Percentiles rank a stretch among this genome's conserved stretches.
Evolutionary conservation across 2,888 invertebrate genomes (phyloP).

Genomic region (Tipula confusa): DNA sequence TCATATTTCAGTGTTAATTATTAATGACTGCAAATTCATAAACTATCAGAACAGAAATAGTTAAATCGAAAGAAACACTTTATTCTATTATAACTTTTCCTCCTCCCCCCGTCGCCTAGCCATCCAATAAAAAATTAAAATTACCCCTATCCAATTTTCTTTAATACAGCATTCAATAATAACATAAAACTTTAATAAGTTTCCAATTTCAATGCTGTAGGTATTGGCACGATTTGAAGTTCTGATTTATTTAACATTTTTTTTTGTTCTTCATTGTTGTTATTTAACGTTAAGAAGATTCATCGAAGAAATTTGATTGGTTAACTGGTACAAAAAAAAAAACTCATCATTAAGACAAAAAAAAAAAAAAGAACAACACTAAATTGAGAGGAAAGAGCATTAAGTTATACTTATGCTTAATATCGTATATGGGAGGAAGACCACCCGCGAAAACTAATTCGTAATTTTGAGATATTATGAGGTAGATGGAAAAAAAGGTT

Average conservation of each 20-base stretch:
- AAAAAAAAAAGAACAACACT: not conserved
- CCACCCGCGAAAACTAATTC: slow-evolving; percentile 25
- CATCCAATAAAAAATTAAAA: not conserved
- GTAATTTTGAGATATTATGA: not conserved
- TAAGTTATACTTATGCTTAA: not conserved
- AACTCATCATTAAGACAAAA: not conserved
- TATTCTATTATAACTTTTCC: not conserved
- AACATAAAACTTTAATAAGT: slow-evolving; percentile 25
- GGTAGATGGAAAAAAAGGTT: not conserved
- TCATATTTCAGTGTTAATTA: too few relatives aligned
- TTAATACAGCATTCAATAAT: slow-evolving; percentile 12
- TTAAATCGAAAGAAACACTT: not conserved
- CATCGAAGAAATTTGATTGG: slow-evolving; percentile 9
- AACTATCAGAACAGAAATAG: not conserved
- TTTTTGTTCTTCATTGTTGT: not conserved
- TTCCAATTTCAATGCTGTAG: slow-evolving; percentile 25
- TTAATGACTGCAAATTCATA: not conserved
- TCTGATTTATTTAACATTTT: not conserved
- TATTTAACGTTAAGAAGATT: not conserved
- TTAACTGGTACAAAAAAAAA: not conserved
- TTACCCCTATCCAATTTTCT: slow-evolving; percentile 25
- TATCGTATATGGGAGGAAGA: not conserved
- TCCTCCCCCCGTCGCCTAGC: too few relatives aligned
- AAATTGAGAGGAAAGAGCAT: not conserved
- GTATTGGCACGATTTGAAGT: slow-evolving; percentile 20